Evolutionary conservation across 2,888 invertebrate species (phyloP).

Genomic region (Nebria brevicollis): DNA sequence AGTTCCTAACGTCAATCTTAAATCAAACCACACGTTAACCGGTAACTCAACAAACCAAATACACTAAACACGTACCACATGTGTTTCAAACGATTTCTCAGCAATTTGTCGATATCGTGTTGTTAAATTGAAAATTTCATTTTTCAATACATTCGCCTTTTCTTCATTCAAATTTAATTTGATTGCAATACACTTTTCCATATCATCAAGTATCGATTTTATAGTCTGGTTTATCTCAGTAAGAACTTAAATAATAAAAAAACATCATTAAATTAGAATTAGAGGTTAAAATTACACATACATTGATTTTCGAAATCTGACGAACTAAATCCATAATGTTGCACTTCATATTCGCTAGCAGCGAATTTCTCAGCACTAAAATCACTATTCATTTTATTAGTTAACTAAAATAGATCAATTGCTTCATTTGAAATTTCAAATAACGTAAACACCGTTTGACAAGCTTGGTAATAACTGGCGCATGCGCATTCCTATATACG

Average conservation of each 20-base stretch:
- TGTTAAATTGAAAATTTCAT: conserved; percentile 22
- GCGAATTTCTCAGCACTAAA: conserved; percentile 23
- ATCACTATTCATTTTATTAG: conserved; percentile 26
- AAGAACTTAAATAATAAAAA: conserved; percentile 21
- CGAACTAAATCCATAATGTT: conserved; percentile 38
- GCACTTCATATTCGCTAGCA: conserved; percentile 38
- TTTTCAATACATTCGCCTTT: conserved; percentile 16
- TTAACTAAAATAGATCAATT: not conserved
- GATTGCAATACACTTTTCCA: conserved; percentile 22
- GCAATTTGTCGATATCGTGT: conserved; percentile 7
- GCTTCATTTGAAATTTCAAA: conserved; percentile 2
- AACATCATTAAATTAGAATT: not conserved
- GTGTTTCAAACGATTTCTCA: conserved; percentile 19
- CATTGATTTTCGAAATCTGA: conserved; percentile 31
- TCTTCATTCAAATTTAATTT: conserved; percentile 19
- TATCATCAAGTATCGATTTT: conserved; percentile 28
- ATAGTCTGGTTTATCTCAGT: conserved; percentile 13
- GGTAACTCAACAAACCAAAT: not conserved
- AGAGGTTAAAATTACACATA: conserved; percentile 31
- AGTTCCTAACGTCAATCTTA: conserved; percentile 23
- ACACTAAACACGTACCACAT: conserved; percentile 14
- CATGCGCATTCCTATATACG: too few species aligned
- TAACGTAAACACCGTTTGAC: conserved; percentile 5
- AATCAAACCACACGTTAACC: conserved; percentile 6
- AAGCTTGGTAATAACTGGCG: not conserved